Percentiles rank a stretch among this genome's conserved stretches.
phyloP scores from a whole-genome alignment of 2,113 vertebrate species.

The Poeciliopsis prolifica region DNA sequence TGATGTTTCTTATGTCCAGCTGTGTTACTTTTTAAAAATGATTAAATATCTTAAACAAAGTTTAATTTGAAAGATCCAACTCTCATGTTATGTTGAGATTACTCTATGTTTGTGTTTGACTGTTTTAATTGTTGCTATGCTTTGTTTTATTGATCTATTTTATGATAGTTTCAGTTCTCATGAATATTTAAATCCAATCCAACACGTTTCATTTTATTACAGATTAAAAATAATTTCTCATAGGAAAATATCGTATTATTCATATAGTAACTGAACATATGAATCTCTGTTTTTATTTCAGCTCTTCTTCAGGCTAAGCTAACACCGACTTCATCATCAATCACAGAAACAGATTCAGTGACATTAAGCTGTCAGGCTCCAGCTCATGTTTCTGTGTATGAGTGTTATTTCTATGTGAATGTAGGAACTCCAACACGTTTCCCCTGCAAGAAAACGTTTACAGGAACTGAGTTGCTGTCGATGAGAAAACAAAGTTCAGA shows the following conservation, averaged over 20 bases:
- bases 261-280: neutral
- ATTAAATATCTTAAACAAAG: too few relatives aligned
- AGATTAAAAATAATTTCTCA: neutral
- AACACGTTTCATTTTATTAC: neutral
- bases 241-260: neutral
- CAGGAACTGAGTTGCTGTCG: conserved; percentile 19
- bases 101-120: too few relatives aligned
- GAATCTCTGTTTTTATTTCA: neutral
- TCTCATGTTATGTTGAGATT: too few relatives aligned
- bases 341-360: conserved; percentile 27
- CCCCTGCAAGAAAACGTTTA: neutral
- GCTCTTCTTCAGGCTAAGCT: conserved; percentile 23
- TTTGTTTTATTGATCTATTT: too few relatives aligned
- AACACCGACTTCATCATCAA: fast-evolving
- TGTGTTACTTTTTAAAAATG: too few relatives aligned
- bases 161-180: too few relatives aligned
- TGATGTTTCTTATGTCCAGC: neutral
- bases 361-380: conserved; percentile 23
- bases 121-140: too few relatives aligned
- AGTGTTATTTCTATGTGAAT: conserved; percentile 9
- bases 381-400: neutral
- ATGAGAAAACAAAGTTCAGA: neutral
- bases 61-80: too few relatives aligned
- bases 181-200: too few relatives aligned
- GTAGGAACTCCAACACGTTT: fast-evolving